Conservation (phyloP, 2,113 vertebrate genomes). For the Nesoenas mayeri region DNA sequence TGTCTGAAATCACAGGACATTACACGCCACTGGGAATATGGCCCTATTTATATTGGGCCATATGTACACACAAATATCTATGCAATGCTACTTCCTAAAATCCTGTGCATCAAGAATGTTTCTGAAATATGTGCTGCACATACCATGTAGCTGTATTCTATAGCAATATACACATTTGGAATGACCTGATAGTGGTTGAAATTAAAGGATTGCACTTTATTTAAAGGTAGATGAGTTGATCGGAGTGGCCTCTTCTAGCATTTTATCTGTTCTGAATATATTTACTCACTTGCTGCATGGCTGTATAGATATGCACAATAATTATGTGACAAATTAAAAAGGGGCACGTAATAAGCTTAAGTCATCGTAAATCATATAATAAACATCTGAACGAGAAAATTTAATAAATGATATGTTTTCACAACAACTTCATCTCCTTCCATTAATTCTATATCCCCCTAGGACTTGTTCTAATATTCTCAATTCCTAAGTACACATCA, state of each 20-base stretch:
- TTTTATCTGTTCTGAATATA: neutral
- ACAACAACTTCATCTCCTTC: constrained; percentile 14
- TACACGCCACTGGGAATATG: neutral
- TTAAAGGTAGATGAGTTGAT: neutral
- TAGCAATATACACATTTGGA: neutral
- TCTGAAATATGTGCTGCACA: neutral
- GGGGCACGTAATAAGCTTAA: neutral
- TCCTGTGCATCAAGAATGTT: neutral
- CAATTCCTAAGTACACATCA: neutral
- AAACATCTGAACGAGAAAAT: constrained; percentile 14
- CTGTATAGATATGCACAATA: neutral
- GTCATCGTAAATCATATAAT: constrained; percentile 29
- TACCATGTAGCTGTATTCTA: neutral
- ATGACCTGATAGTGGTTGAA: neutral
- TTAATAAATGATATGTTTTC: neutral
- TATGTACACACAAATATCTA: neutral
- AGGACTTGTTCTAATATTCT: constrained; percentile 24
- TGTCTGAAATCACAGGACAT: neutral
- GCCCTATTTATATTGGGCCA: neutral
- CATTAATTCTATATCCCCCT: neutral
- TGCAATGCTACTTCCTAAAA: neutral
- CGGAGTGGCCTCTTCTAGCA: neutral
- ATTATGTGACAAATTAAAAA: constrained; percentile 16
- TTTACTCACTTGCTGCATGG: neutral
- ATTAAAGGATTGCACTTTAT: neutral